Evolutionary conservation across 2,888 invertebrate species (phyloP).

Genomic region (Sphaerophoria taeniata): DNA sequence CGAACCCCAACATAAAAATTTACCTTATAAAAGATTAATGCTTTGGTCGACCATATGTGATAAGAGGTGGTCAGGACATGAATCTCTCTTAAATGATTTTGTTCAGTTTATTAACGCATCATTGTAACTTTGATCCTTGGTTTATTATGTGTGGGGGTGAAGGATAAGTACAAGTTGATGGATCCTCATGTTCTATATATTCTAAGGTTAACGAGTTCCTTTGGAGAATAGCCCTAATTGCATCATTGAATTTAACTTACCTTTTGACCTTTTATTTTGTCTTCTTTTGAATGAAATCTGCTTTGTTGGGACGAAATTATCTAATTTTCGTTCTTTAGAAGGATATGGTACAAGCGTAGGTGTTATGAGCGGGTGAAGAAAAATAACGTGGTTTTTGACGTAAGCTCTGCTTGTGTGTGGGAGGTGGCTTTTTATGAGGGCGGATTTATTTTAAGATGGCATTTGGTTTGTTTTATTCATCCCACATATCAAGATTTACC

Average conservation of each 20-base stretch:
- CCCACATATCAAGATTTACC: constrained; percentile 12
- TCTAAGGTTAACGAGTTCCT: neutral
- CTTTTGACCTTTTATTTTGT: constrained; percentile 1
- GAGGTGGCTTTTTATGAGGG: constrained; percentile 6
- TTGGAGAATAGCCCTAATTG: neutral
- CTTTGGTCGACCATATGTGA: constrained; percentile 24
- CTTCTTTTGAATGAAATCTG: neutral
- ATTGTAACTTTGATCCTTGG: constrained; percentile 24
- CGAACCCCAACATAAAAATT: neutral
- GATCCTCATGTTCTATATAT: neutral
- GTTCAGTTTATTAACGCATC: constrained; percentile 16
- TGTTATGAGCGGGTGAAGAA: neutral
- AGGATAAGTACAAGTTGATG: neutral
- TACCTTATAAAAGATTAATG: constrained; percentile 17
- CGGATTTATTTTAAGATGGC: constrained; percentile 12
- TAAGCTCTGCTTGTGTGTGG: too few species aligned
- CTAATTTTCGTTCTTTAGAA: constrained; percentile 26
- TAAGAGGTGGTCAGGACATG: constrained; percentile 20
- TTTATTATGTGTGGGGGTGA: neutral
- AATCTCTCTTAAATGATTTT: neutral
- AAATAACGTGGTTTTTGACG: too few species aligned
- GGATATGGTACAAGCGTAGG: neutral
- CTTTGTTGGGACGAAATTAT: constrained; percentile 7
- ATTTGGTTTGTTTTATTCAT: constrained; percentile 22
- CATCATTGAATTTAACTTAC: constrained; percentile 38